phyloP scores from a whole-genome alignment of 2,113 vertebrate species.

The Neotragus moschatus region DNA sequence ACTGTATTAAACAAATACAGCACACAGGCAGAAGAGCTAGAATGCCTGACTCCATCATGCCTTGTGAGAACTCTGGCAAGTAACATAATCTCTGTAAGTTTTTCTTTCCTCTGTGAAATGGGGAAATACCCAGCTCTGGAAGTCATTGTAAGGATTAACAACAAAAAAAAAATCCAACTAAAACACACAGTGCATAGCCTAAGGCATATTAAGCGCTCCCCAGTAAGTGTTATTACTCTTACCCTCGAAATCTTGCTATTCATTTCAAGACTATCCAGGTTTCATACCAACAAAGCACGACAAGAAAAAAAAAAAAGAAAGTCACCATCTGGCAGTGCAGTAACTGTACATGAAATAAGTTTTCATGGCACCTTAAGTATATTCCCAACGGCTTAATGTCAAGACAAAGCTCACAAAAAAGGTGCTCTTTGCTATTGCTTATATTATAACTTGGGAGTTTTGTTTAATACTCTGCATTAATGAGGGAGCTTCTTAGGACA shows the following conservation, averaged over 20 bases:
- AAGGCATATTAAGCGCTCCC: neutral
- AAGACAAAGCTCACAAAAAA: constrained; percentile 60
- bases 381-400: constrained; percentile 38
- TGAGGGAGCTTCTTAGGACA: constrained; percentile 76
- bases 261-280: neutral
- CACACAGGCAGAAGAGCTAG: neutral
- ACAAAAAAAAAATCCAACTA: neutral
- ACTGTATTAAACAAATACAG: neutral
- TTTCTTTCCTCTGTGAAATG: neutral
- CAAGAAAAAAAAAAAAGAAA: constrained; percentile 38
- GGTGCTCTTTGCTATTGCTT: constrained; percentile 49
- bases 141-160: neutral
- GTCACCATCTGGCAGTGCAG: neutral
- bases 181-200: neutral
- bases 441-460: constrained; percentile 65
- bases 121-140: neutral
- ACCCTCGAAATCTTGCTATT: neutral
- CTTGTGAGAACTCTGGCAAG: neutral
- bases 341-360: constrained; percentile 47
- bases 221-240: neutral
- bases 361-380: constrained; percentile 45
- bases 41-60: fast-evolving
- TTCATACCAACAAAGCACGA: neutral
- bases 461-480: constrained; percentile 78
- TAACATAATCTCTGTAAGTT: neutral